A percentile compares a stretch with the other conserved stretches of the same genome.
phyloP scores from a whole-genome alignment of 2,888 invertebrate genomes.

The Therioaphis trifolii region DNA sequence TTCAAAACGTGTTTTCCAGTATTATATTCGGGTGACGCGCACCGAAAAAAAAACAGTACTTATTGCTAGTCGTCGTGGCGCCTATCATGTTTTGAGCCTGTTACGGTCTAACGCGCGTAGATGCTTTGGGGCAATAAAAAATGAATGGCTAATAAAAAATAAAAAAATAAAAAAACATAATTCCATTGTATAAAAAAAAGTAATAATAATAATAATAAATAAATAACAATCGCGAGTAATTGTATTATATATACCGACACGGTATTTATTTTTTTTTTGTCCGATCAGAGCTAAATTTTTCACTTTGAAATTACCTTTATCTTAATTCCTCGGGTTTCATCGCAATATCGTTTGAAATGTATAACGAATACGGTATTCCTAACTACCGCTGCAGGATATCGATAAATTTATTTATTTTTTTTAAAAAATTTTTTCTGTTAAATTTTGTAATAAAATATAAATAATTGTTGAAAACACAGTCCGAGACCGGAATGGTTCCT shows the following conservation, averaged over 20 bases:
- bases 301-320: neutral
- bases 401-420: too few species aligned
- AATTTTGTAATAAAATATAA: too few species aligned
- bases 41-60: neutral
- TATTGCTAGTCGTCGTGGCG: constrained; percentile 41
- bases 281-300: neutral
- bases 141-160: constrained; percentile 29
- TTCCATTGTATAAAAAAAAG: constrained; percentile 38
- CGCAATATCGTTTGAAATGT: neutral
- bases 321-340: neutral
- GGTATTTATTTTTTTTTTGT: neutral
- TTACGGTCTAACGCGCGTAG: constrained; percentile 50
- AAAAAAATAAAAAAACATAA: constrained; percentile 6
- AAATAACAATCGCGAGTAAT: constrained; percentile 44
- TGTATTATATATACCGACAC: constrained; percentile 30
- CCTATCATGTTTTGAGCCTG: constrained; percentile 51
- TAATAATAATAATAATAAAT: constrained; percentile 24
- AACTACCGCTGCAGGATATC: too few species aligned
- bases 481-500: too few species aligned
- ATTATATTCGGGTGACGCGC: constrained; percentile 1
- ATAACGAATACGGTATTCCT: too few species aligned
- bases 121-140: constrained; percentile 24
- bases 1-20: neutral
- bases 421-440: too few species aligned
- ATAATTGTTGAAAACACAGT: too few species aligned